phyloP scores from a whole-genome alignment of 2,113 vertebrate genomes.

The Aleadryas rufinucha region DNA sequence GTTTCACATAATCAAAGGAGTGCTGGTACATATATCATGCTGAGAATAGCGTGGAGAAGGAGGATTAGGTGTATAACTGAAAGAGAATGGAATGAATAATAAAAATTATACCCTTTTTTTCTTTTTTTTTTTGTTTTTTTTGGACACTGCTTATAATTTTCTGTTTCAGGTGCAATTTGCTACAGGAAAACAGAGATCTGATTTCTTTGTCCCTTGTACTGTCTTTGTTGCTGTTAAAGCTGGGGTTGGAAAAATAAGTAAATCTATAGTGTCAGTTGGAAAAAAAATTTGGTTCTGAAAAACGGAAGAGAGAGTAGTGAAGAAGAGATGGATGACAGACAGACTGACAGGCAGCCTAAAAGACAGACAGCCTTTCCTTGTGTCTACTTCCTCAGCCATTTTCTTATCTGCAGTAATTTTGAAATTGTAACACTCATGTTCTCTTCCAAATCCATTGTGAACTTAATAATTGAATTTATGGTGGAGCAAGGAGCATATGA shows the following conservation, averaged over 20 bases:
- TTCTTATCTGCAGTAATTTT: neutral
- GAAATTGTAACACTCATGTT: neutral
- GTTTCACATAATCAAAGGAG: neutral
- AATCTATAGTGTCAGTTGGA: neutral
- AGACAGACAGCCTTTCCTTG: neutral
- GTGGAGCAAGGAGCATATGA: neutral
- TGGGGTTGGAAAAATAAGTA: neutral
- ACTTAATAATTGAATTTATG: neutral
- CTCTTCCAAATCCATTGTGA: neutral
- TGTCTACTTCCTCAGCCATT: neutral
- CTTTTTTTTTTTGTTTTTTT: neutral
- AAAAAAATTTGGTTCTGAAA: neutral
- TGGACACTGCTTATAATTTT: neutral
- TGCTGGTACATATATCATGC: neutral
- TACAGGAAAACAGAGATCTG: neutral
- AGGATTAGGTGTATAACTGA: neutral
- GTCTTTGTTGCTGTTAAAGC: neutral
- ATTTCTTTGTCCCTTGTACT: neutral
- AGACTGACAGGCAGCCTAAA: neutral
- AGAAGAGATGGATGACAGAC: neutral
- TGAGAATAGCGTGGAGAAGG: neutral
- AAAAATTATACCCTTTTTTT: neutral
- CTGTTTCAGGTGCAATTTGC: neutral
- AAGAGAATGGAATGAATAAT: neutral
- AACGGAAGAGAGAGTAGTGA: neutral